Evolutionary conservation across 2,797 vertebrate species (phyloP), one percentile per base, ranked within the genome.

Genomic region (Pipistrellus pygmaeus): DNA sequence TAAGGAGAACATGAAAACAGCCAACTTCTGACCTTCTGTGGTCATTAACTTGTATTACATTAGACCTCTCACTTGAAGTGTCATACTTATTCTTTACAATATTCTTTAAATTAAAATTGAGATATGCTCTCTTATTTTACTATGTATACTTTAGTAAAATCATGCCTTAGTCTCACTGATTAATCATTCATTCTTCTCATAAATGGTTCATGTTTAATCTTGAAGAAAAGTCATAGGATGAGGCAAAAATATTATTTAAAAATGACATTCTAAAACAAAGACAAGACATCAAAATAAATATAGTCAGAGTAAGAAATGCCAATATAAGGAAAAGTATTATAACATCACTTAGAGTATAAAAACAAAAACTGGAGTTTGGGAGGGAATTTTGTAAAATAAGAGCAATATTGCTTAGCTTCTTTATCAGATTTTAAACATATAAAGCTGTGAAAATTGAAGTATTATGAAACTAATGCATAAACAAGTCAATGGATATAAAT

Each of bases 391-490:
- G 0, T 57, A 83, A 88, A 77, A 46, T 82, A 77, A 77, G 30
- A 9, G 2, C 25, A 62, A 64, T 46, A 48, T 71, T 71, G 11
- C 17, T 83, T 20, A 76, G 4, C 23, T 86, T 90, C 46, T 25
- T 71, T 77, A 87, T 72, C 38, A 72, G 55, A 88, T 92, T 78
- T 84, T 84, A 88, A 72, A 75, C 8, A 57, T 20, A 38, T 13
- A 38, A 92, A 66, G 9, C 48, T 72, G 14, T 35, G n/a, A 46
- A 92, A 84, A 38, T 64, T 62, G 69, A 53, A 68, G 68, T 6
- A 41, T 71, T 71, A 41, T 82, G 17, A 5, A 64, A 48, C 23
- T 38, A 27, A 57, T 72, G 25, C 14, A 88, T 64, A 66, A 38
- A 64, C 4, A 66, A 17, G 73, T 41, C 15, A 57, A 6, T 57